Evolutionary conservation across 2,888 invertebrate species (phyloP).

Genomic region (Orthosia gracilis): DNA sequence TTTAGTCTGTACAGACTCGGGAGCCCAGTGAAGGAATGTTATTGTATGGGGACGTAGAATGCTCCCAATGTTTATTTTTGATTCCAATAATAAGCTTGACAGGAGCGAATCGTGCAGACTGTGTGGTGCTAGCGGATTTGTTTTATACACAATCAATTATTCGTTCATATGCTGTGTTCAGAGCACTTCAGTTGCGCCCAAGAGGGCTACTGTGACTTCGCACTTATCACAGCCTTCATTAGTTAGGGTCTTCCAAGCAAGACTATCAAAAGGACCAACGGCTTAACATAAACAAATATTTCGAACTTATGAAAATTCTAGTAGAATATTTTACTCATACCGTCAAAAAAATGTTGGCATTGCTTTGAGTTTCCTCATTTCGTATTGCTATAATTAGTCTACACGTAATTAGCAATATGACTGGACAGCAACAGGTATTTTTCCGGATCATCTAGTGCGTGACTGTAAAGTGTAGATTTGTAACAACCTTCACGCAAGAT

Average conservation of each 20-base stretch:
- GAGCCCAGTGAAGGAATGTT: constrained; percentile 54
- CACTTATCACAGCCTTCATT: background rate
- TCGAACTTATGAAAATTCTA: background rate
- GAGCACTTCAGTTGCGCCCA: background rate
- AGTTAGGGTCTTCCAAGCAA: background rate
- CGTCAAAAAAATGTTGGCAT: constrained; percentile 39
- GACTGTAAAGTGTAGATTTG: constrained; percentile 39
- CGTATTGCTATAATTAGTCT: constrained; percentile 36
- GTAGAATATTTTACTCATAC: background rate
- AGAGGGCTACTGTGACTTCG: background rate
- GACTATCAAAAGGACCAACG: constrained; percentile 4
- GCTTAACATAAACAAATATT: background rate
- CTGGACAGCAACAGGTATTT: constrained; percentile 28
- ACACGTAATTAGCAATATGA: constrained; percentile 25
- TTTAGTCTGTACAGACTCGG: constrained; percentile 41
- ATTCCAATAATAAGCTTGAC: constrained; percentile 67
- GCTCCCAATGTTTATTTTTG: constrained; percentile 66
- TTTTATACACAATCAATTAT: constrained; percentile 46
- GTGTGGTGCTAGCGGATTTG: constrained; percentile 60
- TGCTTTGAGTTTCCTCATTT: constrained; percentile 7
- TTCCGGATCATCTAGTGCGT: constrained; percentile 34
- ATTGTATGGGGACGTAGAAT: constrained; percentile 60
- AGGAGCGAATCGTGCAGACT: constrained; percentile 62
- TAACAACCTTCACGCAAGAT: constrained; percentile 27
- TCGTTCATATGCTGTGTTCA: constrained; percentile 3